phyloP scores from a whole-genome alignment of 2,797 vertebrate species.

The Phrynocephalus guinanensis region DNA sequence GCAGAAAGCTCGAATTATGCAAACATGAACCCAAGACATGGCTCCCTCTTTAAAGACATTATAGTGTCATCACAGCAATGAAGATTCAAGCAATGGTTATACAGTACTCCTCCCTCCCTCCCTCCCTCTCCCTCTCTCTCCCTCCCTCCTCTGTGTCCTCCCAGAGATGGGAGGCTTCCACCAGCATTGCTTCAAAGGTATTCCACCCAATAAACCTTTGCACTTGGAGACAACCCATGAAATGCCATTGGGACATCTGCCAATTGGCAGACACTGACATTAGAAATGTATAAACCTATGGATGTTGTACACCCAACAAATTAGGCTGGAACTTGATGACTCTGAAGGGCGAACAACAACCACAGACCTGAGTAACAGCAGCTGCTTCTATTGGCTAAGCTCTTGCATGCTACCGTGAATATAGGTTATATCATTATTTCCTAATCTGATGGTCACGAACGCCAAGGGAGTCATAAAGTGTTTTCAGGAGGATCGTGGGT shows the following conservation, averaged over 20 bases:
- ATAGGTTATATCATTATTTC: neutral
- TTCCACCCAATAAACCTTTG: conserved; percentile 27
- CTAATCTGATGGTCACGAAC: too few relatives aligned
- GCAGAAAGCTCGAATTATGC: conserved; percentile 33
- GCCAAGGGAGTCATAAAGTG: too few relatives aligned
- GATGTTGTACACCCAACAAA: conserved; percentile 15
- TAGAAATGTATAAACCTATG: conserved; percentile 39
- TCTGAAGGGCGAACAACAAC: conserved; percentile 32
- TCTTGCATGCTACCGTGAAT: neutral
- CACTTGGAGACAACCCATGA: conserved; percentile 40
- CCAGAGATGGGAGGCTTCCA: conserved; percentile 24
- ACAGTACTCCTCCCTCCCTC: neutral
- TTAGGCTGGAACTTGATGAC: neutral
- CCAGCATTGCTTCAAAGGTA: conserved; percentile 41
- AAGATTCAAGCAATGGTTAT: conserved; percentile 48
- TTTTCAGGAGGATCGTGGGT: too few relatives aligned
- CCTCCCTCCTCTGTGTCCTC: too few relatives aligned
- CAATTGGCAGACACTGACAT: conserved; percentile 30
- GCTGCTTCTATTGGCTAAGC: neutral
- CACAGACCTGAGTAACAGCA: neutral
- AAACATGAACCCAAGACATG: conserved; percentile 37
- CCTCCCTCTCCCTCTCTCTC: too few relatives aligned
- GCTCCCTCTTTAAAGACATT: conserved; percentile 47
- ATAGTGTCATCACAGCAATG: conserved; percentile 38
- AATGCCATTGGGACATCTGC: conserved; percentile 51